Base-by-base conservation (phyloP, 1,140 invertebrate species). In the Euglossa dilemma region DNA sequence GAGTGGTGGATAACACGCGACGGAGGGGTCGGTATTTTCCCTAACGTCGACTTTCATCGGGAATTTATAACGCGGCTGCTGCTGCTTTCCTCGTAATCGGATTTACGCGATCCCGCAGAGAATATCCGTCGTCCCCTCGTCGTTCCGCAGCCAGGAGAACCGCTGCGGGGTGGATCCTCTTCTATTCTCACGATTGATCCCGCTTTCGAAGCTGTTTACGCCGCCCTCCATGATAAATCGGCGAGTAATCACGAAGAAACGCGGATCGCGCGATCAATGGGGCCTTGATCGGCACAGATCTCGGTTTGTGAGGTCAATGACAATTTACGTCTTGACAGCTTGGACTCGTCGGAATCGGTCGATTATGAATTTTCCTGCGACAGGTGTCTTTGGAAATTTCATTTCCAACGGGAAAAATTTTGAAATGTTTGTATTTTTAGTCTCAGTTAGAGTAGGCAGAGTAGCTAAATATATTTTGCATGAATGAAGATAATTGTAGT, bases 61-160 rank as follows among this genome's bases (percentile, higher is more conserved):
- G 80, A 85, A 85, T 85, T 85, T 85, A 85, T 85, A 83, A 85
- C 80, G 59, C 72, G 80, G 59, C 79, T 82, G 71, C 84, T 82
- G 71, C 84, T 83, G 71, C 73, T 76, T 64, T 72, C 80, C 72
- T 71, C 84, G 80, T 85, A 85, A 85, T 85, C 84, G 80, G 84
- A 85, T 85, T 85, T 85, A 85, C 84, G 80, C 73, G 75, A 77
- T 84, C 77, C 82, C 75, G 25, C 8, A 43, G 75, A 83, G 54
- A 54, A 70, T 69, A 69, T 70, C 54, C 64, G 47, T 67, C 66
- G 28, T 18, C 54, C 80, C 56, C 47, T 45, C 75, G 9, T 54
- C n/a, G 66, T n/a, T 47, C 4, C 28, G 50, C 6, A n/a, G 8
- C 23, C 45, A 14, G 16, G 16, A 52, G 20, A 14, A 0, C 47